Percentiles rank a stretch among this genome's conserved stretches.
Conservation (phyloP, 1,140 invertebrate species). For the Sarcophaga peregrina region DNA sequence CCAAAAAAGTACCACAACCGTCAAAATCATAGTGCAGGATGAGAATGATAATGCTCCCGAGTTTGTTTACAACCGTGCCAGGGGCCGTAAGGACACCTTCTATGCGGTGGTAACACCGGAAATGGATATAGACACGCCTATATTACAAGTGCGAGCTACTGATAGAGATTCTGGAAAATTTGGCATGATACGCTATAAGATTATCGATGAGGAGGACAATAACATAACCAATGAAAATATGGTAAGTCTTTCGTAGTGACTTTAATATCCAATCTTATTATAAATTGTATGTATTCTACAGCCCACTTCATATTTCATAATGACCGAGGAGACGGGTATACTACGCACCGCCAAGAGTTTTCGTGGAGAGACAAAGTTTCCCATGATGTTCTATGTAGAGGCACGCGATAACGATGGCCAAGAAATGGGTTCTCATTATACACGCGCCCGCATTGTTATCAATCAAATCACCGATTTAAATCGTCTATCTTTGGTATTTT, state of each 20-base stretch:
- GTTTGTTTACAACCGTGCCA: conserved; percentile 77
- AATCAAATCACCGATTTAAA: conserved; percentile 78
- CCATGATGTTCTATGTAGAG: conserved; percentile 79
- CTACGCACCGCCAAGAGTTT: conserved; percentile 79
- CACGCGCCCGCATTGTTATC: conserved; percentile 65
- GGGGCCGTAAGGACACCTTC: conserved; percentile 70
- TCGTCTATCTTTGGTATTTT: conserved; percentile 81
- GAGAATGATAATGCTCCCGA: conserved; percentile 88
- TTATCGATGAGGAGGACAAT: conserved; percentile 66
- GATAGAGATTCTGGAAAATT: conserved; percentile 85
- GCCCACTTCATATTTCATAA: conserved; percentile 73
- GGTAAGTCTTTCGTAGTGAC: conserved; percentile 41
- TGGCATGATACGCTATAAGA: conserved; percentile 78
- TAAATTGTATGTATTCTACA: conserved; percentile 39
- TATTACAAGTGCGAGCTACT: conserved; percentile 80
- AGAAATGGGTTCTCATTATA: conserved; percentile 59
- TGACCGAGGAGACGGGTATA: conserved; percentile 80
- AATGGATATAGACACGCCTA: conserved; percentile 77
- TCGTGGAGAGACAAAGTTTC: conserved; percentile 74
- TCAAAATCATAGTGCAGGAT: conserved; percentile 86
- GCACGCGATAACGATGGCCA: conserved; percentile 66
- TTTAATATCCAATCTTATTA: not conserved
- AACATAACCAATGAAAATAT: conserved; percentile 69
- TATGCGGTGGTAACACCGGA: conserved; percentile 79
- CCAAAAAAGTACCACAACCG: conserved; percentile 76